phyloP scores from a whole-genome alignment of 2,113 vertebrate species.

The Rhineura floridana region DNA sequence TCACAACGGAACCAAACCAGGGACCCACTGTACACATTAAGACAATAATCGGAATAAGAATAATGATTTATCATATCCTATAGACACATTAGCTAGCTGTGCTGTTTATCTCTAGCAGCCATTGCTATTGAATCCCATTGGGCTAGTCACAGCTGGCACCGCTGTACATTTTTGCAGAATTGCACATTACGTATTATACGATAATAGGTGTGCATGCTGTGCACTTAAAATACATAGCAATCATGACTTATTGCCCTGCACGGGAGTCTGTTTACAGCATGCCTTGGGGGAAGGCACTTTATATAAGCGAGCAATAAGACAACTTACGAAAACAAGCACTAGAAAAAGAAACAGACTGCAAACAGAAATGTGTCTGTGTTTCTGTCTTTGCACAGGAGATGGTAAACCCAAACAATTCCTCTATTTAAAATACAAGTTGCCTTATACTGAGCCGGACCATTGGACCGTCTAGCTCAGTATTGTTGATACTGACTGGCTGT shows the following conservation, averaged over 20 bases:
- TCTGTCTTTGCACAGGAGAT: not conserved
- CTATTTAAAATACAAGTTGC: not conserved
- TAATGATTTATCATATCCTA: not conserved
- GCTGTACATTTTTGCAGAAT: not conserved
- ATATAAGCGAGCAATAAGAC: not conserved
- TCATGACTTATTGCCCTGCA: not conserved
- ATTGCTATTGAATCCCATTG: not conserved
- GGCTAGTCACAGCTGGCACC: not conserved
- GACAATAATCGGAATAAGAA: not conserved
- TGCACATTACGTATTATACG: not conserved
- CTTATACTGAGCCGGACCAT: too few relatives aligned
- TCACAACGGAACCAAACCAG: not conserved
- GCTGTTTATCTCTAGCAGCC: not conserved
- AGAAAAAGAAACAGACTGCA: not conserved
- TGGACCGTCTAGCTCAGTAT: too few relatives aligned
- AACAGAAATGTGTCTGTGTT: not conserved
- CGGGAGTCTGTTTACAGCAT: not conserved
- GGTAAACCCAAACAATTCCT: not conserved
- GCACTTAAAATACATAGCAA: not conserved
- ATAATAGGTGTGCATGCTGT: not conserved
- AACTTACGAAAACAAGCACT: not conserved
- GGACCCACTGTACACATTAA: not conserved
- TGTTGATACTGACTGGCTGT: too few relatives aligned
- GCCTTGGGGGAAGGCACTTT: not conserved
- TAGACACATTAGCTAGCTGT: not conserved